Conservation (phyloP, 1,140 invertebrate genomes). For the Pseudomyrmex dendroicus region DNA sequence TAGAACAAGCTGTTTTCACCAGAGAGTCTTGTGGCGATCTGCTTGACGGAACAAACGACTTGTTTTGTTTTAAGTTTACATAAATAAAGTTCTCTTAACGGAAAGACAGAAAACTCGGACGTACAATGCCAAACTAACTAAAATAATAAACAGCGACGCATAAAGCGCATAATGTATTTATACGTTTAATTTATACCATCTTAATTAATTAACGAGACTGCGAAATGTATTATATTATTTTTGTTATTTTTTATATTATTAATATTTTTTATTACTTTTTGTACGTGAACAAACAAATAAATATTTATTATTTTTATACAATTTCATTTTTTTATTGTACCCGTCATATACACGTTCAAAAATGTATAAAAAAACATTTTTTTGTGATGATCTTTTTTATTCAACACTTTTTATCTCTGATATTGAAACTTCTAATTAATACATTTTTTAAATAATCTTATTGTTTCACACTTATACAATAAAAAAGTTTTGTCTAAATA, state of each 20-base stretch:
- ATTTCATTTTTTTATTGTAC: background rate
- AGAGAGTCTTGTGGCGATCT: slow-evolving; percentile 48
- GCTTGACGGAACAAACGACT: slow-evolving; percentile 47
- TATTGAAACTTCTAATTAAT: too few species aligned
- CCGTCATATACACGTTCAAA: background rate
- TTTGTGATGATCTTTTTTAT: too few species aligned
- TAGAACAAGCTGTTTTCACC: background rate
- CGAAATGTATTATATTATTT: slow-evolving; percentile 76
- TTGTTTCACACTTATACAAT: background rate
- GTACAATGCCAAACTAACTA: background rate
- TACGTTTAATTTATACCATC: slow-evolving; percentile 71
- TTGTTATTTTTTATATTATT: slow-evolving; percentile 3
- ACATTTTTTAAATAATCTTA: too few species aligned
- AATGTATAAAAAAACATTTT: background rate
- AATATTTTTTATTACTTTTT: slow-evolving; percentile 68
- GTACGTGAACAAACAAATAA: slow-evolving; percentile 78
- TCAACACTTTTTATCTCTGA: too few species aligned
- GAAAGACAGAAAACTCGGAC: slow-evolving; percentile 12
- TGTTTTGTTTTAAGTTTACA: background rate
- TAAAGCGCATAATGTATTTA: slow-evolving; percentile 14
- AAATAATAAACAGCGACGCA: slow-evolving; percentile 1
- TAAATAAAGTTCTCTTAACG: slow-evolving; percentile 10
- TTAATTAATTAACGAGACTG: slow-evolving; percentile 47
- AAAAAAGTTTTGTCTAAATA: background rate
- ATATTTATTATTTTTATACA: slow-evolving; percentile 80